phyloP scores from a whole-genome alignment of 2,888 invertebrate genomes.

The Tuberolachnus salignus region DNA sequence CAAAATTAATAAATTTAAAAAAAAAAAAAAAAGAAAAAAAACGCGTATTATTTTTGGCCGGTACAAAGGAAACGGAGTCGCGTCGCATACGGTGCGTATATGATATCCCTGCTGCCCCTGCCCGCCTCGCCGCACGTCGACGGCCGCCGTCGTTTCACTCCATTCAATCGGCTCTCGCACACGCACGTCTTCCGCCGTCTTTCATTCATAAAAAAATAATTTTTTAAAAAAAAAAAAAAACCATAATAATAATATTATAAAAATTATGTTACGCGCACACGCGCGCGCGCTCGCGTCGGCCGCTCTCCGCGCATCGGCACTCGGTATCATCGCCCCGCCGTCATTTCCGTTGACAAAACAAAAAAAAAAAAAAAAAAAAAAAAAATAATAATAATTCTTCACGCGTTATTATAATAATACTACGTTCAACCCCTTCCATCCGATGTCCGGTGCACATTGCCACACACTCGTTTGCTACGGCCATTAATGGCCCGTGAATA shows the following conservation, averaged over 20 bases:
- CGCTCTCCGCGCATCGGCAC: no score
- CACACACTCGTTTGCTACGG: conserved; percentile 14
- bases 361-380: conserved; percentile 8
- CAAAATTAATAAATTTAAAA: no score
- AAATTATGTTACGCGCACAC: not conserved
- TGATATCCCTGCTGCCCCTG: not conserved
- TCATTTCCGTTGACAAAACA: conserved; percentile 52
- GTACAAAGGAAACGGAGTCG: conserved; percentile 46
- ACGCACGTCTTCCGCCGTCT: not conserved
- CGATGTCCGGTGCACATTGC: no score
- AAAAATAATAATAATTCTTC: conserved; percentile 16
- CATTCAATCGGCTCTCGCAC: conserved; percentile 3
- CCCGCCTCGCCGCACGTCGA: not conserved
- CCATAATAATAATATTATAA: conserved; percentile 7
- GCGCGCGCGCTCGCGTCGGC: not conserved
- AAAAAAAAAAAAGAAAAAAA: conserved; percentile 14
- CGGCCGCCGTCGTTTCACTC: conserved; percentile 5
- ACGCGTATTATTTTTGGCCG: conserved; percentile 52
- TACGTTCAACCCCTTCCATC: conserved; percentile 1
- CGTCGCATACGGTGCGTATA: not conserved
- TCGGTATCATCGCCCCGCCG: conserved; percentile 11
- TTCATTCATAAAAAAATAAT: conserved; percentile 53
- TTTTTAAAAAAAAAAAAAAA: no score
- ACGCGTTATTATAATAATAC: conserved; percentile 45
- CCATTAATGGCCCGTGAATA: conserved; percentile 50